Conservation (phyloP, 2,113 vertebrate genomes). For the Hippocampus barbouri region DNA sequence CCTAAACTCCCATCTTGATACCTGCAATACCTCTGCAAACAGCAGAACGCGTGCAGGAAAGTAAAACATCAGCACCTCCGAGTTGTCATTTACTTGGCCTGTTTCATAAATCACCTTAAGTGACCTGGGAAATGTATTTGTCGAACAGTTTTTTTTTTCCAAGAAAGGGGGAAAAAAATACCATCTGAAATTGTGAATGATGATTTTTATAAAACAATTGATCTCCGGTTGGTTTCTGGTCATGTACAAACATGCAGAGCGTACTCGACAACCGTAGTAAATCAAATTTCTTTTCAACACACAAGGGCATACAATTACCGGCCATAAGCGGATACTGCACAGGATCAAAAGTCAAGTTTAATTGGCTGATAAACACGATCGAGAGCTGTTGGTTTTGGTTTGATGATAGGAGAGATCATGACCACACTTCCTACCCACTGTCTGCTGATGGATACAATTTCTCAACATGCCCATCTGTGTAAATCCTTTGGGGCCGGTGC, state of each 20-base stretch:
- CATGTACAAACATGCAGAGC: constrained; percentile 5
- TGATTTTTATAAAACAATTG: constrained; percentile 1
- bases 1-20: constrained; percentile 44
- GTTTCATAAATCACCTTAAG: not conserved
- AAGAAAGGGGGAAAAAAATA: not conserved
- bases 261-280: not conserved
- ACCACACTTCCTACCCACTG: constrained; percentile 45
- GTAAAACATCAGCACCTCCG: constrained; percentile 27
- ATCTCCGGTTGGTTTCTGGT: constrained; percentile 5
- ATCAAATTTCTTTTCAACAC: not conserved
- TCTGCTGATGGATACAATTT: constrained; percentile 53
- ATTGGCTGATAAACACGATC: constrained; percentile 25
- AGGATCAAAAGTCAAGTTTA: constrained; percentile 16
- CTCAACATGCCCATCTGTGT: constrained; percentile 39
- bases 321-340: constrained; percentile 8
- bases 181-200: not conserved
- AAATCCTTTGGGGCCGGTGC: constrained; percentile 38
- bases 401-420: constrained; percentile 26
- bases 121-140: not conserved
- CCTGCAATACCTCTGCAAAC: constrained; percentile 34
- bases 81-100: constrained; percentile 9
- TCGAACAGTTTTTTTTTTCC: not conserved
- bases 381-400: constrained; percentile 19
- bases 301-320: constrained; percentile 1
- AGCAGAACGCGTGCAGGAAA: constrained; percentile 25